Evolutionary conservation across 2,888 invertebrate genomes (phyloP), one percentile per base, ranked within the genome.

Genomic region (Torymus tubicola): DNA sequence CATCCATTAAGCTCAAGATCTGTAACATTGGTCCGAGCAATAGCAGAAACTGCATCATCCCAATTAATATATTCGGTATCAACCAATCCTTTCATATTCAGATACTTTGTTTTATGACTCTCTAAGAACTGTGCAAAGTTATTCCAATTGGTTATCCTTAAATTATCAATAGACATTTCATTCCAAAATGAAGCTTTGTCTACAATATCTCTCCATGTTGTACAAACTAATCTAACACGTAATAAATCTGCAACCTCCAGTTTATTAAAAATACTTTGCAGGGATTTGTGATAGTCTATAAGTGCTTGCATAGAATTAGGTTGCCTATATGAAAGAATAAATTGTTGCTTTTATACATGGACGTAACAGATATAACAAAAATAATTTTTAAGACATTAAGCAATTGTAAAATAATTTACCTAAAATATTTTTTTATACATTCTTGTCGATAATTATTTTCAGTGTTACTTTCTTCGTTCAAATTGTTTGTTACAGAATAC

Each of bases 201-300:
- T 31, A 18, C 63, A 63, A 63, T 63, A 63, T 63, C 63, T 63
- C 24, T 63, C 63, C 63, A 63, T 8, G 63, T 63, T 63, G 63
- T 13, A 63, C 63, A 63, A 24, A 63, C 63, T 31, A 18, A 10
- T 14, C 58, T 14, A 14, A 58, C n/a, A 16, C 16, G 14, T 14
- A 58, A 58, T n/a, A 58, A 58, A 58, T 58, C 58, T 58, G 14
- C 16, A 16, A 58, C 16, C 16, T 58, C 58, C 16, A 58, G 16
- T 58, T 16, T n/a, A n/a, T n/a, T 58, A 58, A 58, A 58, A 14
- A 58, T 58, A 58, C 58, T 58, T 58, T 58, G 58, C 16, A 58
- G 16, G 14, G 58, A 58, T 58, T 58, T 58, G 16, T 58, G 58
- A 58, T 58, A 58, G 16, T 58, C 58, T 16, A 58, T 58, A 16